phyloP scores from a whole-genome alignment of 2,113 vertebrate genomes.

The Prolemur simus region DNA sequence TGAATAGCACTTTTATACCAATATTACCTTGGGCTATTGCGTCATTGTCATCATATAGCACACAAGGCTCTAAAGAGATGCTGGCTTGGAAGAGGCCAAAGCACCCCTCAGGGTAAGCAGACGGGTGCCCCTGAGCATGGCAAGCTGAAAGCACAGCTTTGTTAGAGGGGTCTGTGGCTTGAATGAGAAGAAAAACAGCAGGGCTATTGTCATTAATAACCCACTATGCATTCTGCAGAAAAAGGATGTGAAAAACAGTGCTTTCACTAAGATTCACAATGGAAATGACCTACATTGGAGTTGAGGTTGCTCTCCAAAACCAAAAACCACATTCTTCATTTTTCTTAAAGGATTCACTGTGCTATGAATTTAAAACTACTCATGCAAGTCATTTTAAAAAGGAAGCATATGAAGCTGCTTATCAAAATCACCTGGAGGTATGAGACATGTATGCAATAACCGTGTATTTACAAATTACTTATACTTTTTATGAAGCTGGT shows the following conservation, averaged over 20 bases:
- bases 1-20: background rate
- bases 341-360: background rate
- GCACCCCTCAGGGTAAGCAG: background rate
- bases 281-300: background rate
- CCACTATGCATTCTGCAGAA: background rate
- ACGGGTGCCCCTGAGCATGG: background rate
- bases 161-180: background rate
- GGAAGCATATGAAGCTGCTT: background rate
- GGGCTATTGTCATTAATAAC: background rate
- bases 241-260: background rate
- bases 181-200: constrained; percentile 4
- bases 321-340: constrained; percentile 18
- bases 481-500: background rate
- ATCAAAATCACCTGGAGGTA: background rate
- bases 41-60: background rate
- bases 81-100: background rate
- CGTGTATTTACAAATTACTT: background rate
- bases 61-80: background rate
- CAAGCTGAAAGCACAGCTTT: background rate
- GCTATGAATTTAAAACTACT: background rate
- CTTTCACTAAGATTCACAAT: background rate
- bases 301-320: background rate
- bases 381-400: background rate
- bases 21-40: background rate
- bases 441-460: background rate